These are phyloP conservation scores for Okamejei kenojei DNA, from an alignment of 2,797 vertebrate species.

Conservation along the genomic window DNA sequence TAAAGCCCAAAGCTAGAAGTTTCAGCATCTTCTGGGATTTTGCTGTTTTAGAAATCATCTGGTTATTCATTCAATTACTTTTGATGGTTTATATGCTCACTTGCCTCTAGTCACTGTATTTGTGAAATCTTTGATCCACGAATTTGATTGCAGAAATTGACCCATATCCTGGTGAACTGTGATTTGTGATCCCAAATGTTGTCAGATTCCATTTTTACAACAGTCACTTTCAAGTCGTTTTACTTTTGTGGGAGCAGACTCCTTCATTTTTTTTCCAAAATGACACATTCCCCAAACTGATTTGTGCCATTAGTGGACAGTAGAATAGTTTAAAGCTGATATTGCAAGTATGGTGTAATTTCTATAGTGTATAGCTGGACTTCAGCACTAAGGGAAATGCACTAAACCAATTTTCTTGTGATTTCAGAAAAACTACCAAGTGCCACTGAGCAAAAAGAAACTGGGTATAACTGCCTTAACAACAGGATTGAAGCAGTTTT, in stretches of 20 bases:
- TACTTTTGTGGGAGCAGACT: background rate
- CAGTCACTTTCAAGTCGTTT: background rate
- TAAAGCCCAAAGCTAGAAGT: background rate
- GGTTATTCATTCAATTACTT: background rate
- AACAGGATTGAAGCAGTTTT: background rate
- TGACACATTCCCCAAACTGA: background rate
- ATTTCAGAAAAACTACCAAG: background rate
- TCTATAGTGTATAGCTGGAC: background rate
- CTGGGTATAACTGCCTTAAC: background rate
- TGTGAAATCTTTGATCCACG: background rate
- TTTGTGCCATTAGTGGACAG: background rate
- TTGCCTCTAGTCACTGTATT: background rate
- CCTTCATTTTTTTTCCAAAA: background rate
- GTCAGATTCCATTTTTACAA: background rate
- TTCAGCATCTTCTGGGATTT: background rate
- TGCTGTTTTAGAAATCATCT: background rate
- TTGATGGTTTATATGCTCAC: background rate
- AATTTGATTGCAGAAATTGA: background rate
- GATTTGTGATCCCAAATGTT: background rate
- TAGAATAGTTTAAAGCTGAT: background rate
- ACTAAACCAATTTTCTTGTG: background rate
- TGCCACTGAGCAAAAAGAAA: background rate
- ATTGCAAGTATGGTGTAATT: background rate
- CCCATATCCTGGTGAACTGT: background rate
- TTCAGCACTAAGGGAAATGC: background rate